Percentiles rank a stretch among this genome's conserved stretches.
phyloP scores from a whole-genome alignment of 64 coral and sea anemone genomes.

The Acropora yongei region DNA sequence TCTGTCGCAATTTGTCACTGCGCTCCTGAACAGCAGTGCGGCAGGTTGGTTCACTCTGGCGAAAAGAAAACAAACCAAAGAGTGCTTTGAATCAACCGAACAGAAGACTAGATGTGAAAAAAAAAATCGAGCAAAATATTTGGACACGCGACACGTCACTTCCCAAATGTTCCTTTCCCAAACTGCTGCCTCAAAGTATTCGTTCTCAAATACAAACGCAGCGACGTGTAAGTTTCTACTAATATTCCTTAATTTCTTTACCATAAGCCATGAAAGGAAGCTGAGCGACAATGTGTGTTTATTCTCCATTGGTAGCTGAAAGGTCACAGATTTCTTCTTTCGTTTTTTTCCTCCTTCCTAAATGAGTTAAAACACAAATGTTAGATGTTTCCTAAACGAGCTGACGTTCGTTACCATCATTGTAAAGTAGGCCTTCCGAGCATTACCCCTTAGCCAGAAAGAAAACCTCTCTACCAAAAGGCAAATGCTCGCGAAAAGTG shows the following conservation, averaged over 20 bases:
- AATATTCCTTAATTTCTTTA: not conserved
- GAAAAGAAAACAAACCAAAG: not conserved
- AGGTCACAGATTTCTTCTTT: constrained; percentile 33
- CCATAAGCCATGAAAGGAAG: constrained; percentile 67
- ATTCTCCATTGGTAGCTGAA: constrained; percentile 5
- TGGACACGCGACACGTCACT: too few species aligned
- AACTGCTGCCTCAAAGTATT: too few species aligned
- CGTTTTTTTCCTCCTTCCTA: not conserved
- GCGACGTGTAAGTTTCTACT: too few species aligned
- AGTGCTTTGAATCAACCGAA: not conserved
- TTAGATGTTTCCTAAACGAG: not conserved
- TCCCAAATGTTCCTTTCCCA: too few species aligned
- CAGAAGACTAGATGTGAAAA: too few species aligned
- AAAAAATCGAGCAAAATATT: too few species aligned
- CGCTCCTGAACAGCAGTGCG: constrained; percentile 41
- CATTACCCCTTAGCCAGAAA: too few species aligned
- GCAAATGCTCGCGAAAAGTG: too few species aligned
- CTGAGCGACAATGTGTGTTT: constrained; percentile 19
- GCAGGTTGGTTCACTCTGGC: constrained; percentile 56
- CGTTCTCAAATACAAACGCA: too few species aligned
- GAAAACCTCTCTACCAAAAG: too few species aligned
- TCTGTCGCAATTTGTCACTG: constrained; percentile 17
- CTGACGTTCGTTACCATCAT: too few species aligned
- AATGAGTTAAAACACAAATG: not conserved
- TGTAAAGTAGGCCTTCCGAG: too few species aligned